A percentile compares a stretch with the other conserved stretches of the same genome.
These are phyloP conservation scores for Morpho achilles DNA, from an alignment of 2,888 invertebrate genomes.

Conservation along the genomic window DNA sequence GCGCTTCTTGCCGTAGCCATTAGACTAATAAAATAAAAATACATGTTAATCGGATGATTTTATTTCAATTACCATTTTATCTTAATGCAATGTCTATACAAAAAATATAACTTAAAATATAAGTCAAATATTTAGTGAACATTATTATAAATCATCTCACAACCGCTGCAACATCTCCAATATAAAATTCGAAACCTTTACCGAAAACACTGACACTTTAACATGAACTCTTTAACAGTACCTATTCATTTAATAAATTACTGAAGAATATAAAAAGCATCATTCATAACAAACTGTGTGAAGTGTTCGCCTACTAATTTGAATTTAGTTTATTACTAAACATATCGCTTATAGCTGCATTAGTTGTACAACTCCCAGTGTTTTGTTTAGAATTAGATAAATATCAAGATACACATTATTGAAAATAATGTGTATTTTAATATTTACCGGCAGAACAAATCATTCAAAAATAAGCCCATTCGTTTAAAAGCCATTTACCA, in stretches of 20 bases:
- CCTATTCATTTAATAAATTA: slow-evolving; percentile 40
- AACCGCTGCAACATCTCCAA: slow-evolving; percentile 72
- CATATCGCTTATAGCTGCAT: too few relatives aligned
- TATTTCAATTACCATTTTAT: slow-evolving; percentile 64
- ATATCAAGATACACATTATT: too few relatives aligned
- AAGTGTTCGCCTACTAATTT: slow-evolving; percentile 14
- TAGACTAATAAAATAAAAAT: slow-evolving; percentile 27
- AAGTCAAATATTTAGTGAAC: slow-evolving; percentile 76
- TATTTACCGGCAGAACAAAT: too few relatives aligned
- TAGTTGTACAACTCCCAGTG: too few relatives aligned
- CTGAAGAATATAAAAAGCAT: slow-evolving; percentile 29
- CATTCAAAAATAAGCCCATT: too few relatives aligned
- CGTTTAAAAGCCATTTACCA: too few relatives aligned
- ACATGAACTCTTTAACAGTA: slow-evolving; percentile 42
- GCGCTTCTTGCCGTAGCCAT: too few relatives aligned
- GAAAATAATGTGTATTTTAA: too few relatives aligned
- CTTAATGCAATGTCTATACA: slow-evolving; percentile 75
- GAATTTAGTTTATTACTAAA: neutral
- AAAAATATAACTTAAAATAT: slow-evolving; percentile 76
- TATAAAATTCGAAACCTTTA: slow-evolving; percentile 59
- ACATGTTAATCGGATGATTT: slow-evolving; percentile 54
- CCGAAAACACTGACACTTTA: slow-evolving; percentile 57
- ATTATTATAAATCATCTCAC: slow-evolving; percentile 77
- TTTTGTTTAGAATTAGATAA: too few relatives aligned
- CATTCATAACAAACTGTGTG: slow-evolving; percentile 1